A percentile compares a stretch with the other conserved stretches of the same genome.
Evolutionary conservation across 2,797 vertebrate species (phyloP).

Genomic region (Oceanodroma leucorhoa): DNA sequence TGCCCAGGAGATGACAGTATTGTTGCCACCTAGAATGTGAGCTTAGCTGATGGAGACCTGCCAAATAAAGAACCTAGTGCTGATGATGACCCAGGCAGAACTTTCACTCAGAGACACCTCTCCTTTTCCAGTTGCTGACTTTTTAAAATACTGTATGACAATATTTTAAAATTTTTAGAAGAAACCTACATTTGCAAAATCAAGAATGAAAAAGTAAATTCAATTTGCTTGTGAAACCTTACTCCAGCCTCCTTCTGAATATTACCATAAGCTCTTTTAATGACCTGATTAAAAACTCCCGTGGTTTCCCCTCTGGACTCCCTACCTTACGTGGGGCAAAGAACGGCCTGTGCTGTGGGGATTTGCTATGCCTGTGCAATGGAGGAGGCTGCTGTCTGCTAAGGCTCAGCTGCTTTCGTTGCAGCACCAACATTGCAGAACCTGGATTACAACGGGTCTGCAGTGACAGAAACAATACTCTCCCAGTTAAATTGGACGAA

Average conservation of each 20-base stretch:
- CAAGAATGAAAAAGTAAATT: background rate
- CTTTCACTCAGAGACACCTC: background rate
- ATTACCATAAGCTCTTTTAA: background rate
- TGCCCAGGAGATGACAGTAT: background rate
- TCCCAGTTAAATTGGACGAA: background rate
- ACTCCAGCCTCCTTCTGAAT: background rate
- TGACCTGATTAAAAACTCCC: background rate
- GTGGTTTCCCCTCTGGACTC: background rate
- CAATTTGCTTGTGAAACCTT: background rate
- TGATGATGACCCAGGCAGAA: background rate
- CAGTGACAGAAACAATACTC: background rate
- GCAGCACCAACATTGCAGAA: background rate
- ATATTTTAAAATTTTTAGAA: background rate
- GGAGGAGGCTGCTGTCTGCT: background rate
- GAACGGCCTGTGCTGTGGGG: background rate
- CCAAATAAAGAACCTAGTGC: accelerated
- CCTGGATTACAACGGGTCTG: background rate
- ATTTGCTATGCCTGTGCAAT: background rate
- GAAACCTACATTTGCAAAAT: background rate
- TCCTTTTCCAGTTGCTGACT: background rate
- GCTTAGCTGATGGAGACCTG: background rate
- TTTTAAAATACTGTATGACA: background rate
- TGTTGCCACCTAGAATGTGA: background rate
- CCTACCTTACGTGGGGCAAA: background rate
- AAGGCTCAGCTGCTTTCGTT: background rate